phyloP scores from a whole-genome alignment of 2,888 invertebrate genomes.

The Trissolcus japonicus region DNA sequence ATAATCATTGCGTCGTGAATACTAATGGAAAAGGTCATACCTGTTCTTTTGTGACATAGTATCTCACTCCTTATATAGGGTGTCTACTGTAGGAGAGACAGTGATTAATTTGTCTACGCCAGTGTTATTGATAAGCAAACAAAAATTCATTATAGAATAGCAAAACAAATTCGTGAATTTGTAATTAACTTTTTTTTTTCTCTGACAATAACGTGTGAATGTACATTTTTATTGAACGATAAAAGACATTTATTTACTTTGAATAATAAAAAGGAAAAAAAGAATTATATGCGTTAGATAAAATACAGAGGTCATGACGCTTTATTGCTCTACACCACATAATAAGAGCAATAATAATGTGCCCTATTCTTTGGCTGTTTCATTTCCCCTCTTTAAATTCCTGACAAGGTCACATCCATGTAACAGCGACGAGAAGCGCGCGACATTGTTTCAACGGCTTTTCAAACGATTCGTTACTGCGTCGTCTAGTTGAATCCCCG shows the following conservation, averaged over 20 bases:
- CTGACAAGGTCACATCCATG: slow-evolving; percentile 73
- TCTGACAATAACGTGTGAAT: no score
- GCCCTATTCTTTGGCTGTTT: slow-evolving; percentile 59
- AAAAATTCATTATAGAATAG: no score
- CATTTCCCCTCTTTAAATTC: slow-evolving; percentile 68
- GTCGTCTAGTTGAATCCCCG: slow-evolving; percentile 57
- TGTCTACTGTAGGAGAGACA: slow-evolving; percentile 5
- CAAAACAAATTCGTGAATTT: no score
- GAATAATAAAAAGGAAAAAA: slow-evolving; percentile 7
- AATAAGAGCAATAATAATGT: slow-evolving; percentile 55
- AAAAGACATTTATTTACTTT: not conserved
- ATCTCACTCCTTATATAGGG: slow-evolving; percentile 9
- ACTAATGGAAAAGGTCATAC: slow-evolving; percentile 27
- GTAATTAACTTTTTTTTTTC: no score
- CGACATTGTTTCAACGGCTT: slow-evolving; percentile 68
- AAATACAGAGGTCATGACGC: slow-evolving; percentile 27
- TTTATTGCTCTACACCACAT: slow-evolving; percentile 45
- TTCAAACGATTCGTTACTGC: slow-evolving; percentile 63
- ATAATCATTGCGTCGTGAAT: slow-evolving; percentile 22
- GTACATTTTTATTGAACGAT: no score
- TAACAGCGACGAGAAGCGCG: slow-evolving; percentile 66
- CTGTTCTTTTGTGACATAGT: slow-evolving; percentile 18
- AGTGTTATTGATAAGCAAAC: no score
- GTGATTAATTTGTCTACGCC: no score
- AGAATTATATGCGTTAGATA: not conserved